Conservation (phyloP, 1,140 invertebrate genomes). For the Halesus radiatus region DNA sequence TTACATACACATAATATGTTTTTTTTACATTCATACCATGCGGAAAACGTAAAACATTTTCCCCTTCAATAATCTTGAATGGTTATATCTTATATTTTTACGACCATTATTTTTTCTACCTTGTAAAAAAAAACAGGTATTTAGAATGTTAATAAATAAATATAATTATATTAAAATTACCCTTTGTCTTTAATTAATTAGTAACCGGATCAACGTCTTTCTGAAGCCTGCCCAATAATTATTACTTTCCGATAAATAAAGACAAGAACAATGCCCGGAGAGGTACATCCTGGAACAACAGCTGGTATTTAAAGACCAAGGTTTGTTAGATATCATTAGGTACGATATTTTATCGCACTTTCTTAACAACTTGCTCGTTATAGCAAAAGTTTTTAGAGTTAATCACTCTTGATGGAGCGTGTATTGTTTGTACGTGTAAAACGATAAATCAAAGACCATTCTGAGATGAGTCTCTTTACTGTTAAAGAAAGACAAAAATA, state of each 20-base stretch:
- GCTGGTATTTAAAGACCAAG: conserved; percentile 31
- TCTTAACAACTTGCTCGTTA: conserved; percentile 30
- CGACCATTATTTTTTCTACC: too few species aligned
- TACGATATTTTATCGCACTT: conserved; percentile 36
- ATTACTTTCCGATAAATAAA: conserved; percentile 7
- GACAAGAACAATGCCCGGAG: conserved; percentile 7
- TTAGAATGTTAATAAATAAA: too few species aligned
- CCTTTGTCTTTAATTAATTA: too few species aligned
- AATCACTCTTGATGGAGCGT: conserved; percentile 17
- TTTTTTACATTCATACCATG: too few species aligned
- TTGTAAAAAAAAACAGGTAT: too few species aligned
- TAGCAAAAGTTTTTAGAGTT: conserved; percentile 6
- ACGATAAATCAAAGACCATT: neutral
- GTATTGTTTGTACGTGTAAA: conserved; percentile 8
- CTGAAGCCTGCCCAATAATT: neutral
- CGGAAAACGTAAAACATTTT: too few species aligned
- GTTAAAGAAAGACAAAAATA: neutral
- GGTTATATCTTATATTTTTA: too few species aligned
- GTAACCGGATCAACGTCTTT: too few species aligned
- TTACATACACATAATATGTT: too few species aligned
- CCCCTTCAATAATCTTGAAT: too few species aligned
- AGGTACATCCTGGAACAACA: too few species aligned
- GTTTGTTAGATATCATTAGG: conserved; percentile 25
- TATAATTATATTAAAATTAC: too few species aligned
- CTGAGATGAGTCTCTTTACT: neutral